These are phyloP conservation scores for Rhea pennata DNA, from an alignment of 2,113 vertebrate genomes.

Conservation along the genomic window DNA sequence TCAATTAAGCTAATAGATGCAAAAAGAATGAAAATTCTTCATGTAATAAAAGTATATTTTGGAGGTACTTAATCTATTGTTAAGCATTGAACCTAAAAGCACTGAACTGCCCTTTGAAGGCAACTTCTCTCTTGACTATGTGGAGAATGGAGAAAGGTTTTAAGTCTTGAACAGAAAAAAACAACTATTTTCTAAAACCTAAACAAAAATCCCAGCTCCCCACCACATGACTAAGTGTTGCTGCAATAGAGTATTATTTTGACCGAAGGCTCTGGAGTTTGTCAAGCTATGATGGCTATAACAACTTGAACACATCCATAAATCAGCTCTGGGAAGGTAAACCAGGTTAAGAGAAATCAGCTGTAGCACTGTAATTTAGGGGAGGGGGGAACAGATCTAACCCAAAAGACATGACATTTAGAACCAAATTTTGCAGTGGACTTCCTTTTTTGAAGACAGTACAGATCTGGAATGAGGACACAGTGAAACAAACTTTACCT, in stretches of 20 bases:
- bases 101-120: background rate
- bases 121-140: background rate
- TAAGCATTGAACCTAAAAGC: background rate
- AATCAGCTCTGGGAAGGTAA: background rate
- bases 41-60: background rate
- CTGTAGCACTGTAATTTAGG: background rate
- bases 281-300: background rate
- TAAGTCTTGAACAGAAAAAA: background rate
- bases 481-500: background rate
- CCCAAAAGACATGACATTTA: background rate
- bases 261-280: constrained; percentile 15
- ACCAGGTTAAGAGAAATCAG: background rate
- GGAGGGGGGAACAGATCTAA: background rate
- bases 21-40: background rate
- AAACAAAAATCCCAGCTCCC: background rate
- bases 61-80: background rate
- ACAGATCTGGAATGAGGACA: background rate
- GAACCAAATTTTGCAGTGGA: background rate
- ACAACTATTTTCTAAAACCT: background rate
- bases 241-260: constrained; percentile 1
- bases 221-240: background rate
- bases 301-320: constrained; percentile 16
- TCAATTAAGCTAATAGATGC: background rate
- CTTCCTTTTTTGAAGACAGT: background rate
- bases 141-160: background rate